A percentile compares a stretch with the other conserved stretches of the same genome.
Conservation (phyloP, 1,140 invertebrate genomes). For the Lasioglossum albipes region DNA sequence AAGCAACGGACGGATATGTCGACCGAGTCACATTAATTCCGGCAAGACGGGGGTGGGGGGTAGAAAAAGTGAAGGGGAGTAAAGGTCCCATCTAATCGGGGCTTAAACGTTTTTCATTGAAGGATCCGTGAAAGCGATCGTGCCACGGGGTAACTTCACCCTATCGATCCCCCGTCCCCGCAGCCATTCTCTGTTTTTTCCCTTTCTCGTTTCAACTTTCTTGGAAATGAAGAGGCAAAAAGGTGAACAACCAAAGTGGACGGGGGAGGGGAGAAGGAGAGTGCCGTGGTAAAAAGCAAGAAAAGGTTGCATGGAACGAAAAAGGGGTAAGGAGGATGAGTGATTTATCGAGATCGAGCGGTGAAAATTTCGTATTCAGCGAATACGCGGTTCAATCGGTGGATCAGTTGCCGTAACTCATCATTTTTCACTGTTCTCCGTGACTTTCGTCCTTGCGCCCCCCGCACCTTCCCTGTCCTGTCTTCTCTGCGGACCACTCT, state of each 20-base stretch:
- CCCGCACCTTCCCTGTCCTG: neutral
- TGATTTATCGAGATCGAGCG: slow-evolving; percentile 57
- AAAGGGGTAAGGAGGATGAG: slow-evolving; percentile 13
- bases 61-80: neutral
- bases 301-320: neutral
- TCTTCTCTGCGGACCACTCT: neutral
- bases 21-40: slow-evolving; percentile 37
- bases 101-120: slow-evolving; percentile 39
- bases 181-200: neutral
- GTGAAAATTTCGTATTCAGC: slow-evolving; percentile 54
- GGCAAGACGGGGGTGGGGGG: neutral
- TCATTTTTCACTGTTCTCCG: slow-evolving; percentile 45
- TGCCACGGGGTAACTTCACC: slow-evolving; percentile 13
- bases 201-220: neutral
- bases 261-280: too few species aligned
- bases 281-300: too few species aligned
- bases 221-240: slow-evolving; percentile 36
- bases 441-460: slow-evolving; percentile 25
- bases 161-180: slow-evolving; percentile 9
- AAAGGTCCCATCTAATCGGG: slow-evolving; percentile 32
- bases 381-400: slow-evolving; percentile 40
- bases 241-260: neutral
- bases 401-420: slow-evolving; percentile 50
- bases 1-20: slow-evolving; percentile 15
- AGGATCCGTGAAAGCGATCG: slow-evolving; percentile 33